A percentile compares a stretch with the other conserved stretches of the same genome.
Evolutionary conservation across 2,113 vertebrate genomes (phyloP).

Genomic region (Forbesichthys agassizii): DNA sequence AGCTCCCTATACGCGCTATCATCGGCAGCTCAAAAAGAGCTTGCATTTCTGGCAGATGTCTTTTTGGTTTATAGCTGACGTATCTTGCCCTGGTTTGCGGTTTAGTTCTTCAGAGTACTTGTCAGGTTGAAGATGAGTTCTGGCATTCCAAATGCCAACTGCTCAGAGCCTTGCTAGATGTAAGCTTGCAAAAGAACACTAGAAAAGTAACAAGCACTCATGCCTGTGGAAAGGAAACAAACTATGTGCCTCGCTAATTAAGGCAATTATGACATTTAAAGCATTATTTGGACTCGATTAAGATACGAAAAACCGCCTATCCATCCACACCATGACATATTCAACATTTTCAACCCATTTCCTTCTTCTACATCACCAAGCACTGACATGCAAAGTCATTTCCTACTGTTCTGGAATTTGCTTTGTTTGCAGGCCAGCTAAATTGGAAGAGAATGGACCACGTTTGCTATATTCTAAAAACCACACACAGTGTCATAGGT

Average conservation of each 20-base stretch:
- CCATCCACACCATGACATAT: constrained; percentile 64
- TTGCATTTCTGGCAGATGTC: no score
- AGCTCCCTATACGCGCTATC: no score
- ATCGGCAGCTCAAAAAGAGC: no score
- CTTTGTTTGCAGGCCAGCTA: constrained; percentile 13
- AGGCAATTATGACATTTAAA: constrained; percentile 70
- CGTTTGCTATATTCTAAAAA: constrained; percentile 19
- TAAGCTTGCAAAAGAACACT: no score
- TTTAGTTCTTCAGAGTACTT: no score
- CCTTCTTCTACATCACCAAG: constrained; percentile 44
- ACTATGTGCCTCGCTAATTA: constrained; percentile 51
- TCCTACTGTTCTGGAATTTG: neutral
- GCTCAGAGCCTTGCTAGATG: no score
- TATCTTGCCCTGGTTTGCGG: no score
- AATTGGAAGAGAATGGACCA: constrained; percentile 1
- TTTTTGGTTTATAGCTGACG: no score
- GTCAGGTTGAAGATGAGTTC: no score
- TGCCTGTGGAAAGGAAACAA: no score
- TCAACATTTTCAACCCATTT: constrained; percentile 66
- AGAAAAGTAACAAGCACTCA: no score
- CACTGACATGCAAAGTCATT: constrained; percentile 24
- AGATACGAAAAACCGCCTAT: constrained; percentile 56
- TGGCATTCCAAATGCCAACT: no score
- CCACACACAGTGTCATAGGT: constrained; percentile 7
- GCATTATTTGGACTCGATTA: constrained; percentile 59